Base-by-base conservation (phyloP, 2,113 vertebrate genomes). In the Nannospalax galili region DNA sequence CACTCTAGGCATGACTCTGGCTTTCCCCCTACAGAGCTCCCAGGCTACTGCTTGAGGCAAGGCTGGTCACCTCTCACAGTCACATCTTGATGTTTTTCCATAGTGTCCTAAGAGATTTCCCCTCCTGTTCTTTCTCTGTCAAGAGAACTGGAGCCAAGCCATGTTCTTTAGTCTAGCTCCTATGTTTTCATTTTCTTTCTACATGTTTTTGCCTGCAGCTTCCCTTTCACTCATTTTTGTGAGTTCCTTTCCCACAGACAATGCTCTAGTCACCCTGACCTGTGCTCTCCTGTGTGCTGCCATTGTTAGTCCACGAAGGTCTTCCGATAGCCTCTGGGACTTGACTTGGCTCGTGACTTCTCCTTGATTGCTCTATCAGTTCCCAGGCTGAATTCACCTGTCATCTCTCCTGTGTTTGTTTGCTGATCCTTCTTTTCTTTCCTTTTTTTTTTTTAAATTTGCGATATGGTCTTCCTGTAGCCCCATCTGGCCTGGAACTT, bases 41-140 rank as follows among this genome's bases (percentile, higher is more conserved):
- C 4, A 67, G 69, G 84, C 40, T 26, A 32, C 79, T 45, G 19
- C 37, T 95, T 77, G 86, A 89, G 73, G 64, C 4, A 15, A 80
- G 78, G 37, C 88, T 64, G 42, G 42, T 77, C 85, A n/a, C 56
- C 5, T 88, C 35, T 89, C 78, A 4, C 64, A 67, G 70, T 60
- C 11, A 32, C 45, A n/a, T 87, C 45, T 37, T 74, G 35, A 60
- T 75, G 90, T 92, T 88, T 92, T 90, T 84, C 56, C 62, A 24
- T 26, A 32, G 48, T 91, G 56, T 87, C 52, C 32, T 88, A 37
- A 48, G 62, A 69, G 7, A 87, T 60, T 24, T 28, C 52, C 28
- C 19, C 35, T 73, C 52, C 45, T 48, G 35, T 70, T 93, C 65
- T 95, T 89, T 62, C 35, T 92, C 81, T 35, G 1, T 79, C 52